Evolutionary conservation across 2,797 vertebrate species (phyloP).

Genomic region (Enteromius argenteus): DNA sequence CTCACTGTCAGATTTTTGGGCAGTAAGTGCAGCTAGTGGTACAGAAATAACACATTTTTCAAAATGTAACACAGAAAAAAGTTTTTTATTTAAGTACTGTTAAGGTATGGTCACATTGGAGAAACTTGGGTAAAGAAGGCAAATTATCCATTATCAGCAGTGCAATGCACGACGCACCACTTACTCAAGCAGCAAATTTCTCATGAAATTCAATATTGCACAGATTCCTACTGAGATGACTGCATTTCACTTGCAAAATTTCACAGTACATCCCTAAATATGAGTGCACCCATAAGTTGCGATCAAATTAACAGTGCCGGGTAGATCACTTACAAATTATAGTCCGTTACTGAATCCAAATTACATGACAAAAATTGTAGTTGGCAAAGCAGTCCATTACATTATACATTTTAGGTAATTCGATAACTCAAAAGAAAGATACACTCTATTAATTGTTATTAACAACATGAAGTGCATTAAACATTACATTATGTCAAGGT

Average conservation of each 20-base stretch:
- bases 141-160: not conserved
- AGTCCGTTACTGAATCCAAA: too few species aligned
- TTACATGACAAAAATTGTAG: too few species aligned
- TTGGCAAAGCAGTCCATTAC: too few species aligned
- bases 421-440: too few species aligned
- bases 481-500: not conserved
- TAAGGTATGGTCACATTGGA: not conserved
- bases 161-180: not conserved
- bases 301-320: not conserved
- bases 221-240: not conserved
- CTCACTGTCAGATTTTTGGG: constrained; percentile 76
- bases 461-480: not conserved
- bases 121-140: not conserved
- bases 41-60: constrained; percentile 32
- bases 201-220: not conserved
- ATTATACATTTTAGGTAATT: too few species aligned
- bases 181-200: not conserved
- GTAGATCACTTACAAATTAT: too few species aligned
- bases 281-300: not conserved
- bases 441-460: not conserved
- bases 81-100: not conserved
- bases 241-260: not conserved
- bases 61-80: not conserved
- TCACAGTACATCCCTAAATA: not conserved
- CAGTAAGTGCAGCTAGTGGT: constrained; percentile 76